Base-by-base conservation (phyloP, 2,113 vertebrate species). In the Puffinus mauretanicus region DNA sequence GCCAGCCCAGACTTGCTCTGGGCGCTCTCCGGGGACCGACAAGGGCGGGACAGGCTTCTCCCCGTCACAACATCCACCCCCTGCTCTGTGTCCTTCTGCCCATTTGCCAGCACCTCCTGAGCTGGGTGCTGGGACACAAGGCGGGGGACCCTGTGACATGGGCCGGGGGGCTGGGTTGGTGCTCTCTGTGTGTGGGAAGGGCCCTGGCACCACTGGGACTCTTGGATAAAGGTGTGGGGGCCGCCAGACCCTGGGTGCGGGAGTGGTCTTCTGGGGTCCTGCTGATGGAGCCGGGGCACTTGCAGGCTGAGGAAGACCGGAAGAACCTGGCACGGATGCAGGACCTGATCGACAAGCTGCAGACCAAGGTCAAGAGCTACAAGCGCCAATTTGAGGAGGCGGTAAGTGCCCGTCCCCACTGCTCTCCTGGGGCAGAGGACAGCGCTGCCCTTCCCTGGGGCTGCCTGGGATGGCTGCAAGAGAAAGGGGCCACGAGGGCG, bases 351-450 rank as follows among this genome's bases (percentile, higher is more conserved):
- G 98, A 99, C 47, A 99, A 99, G 85, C 98, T 99, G 93, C 99
- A 99, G 97, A 97, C 98, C 96, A 99, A 99, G 97, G 98, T 99
- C 95, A 99, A 99, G 98, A 98, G 98, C 98, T 99, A 99, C 97
- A 99, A 99, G 97, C 98, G 98, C 82, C 99, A 99, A 97, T 98
- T 98, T 2, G 99, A 99, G 93, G 99, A 98, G 51, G 99, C 99
- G 9, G 99, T 99, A 95, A 98, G 99, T 98, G 70, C n/a, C 47
- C 0, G 0, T 38, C 42, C 44, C 51, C 15, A 13, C 8, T 1
- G 9, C 18, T 24, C 79, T 70, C 15, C 21, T 0, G 29, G 36
- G 36, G 22, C 3, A 7, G 27, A 11, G 30, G 25, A 13, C 49
- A 27, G 79, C 1, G 18, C 46, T 40, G n/a, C 8, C 30, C 55